Conservation (phyloP, 2,113 vertebrate genomes). For the Australoheros scitulus region DNA sequence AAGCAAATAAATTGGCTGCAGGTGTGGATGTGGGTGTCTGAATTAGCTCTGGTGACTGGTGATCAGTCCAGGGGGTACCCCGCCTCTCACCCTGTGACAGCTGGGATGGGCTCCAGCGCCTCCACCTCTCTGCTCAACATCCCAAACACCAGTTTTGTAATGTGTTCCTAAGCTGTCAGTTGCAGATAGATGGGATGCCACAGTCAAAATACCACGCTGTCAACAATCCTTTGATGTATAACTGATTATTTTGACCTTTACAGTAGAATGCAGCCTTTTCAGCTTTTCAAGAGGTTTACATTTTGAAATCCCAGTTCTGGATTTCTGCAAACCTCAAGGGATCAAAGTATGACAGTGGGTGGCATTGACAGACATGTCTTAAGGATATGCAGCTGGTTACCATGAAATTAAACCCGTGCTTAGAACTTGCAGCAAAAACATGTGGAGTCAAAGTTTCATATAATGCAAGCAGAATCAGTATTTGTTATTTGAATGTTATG, state of each 20-base stretch:
- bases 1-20: conserved; percentile 22
- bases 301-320: conserved; percentile 35
- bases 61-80: not conserved
- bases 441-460: not conserved
- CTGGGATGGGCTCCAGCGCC: not conserved
- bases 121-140: not conserved
- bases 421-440: not conserved
- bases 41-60: not conserved
- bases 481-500: conserved; percentile 5
- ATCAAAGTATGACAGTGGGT: conserved; percentile 31
- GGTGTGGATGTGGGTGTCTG: not conserved
- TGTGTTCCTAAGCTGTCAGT: not conserved
- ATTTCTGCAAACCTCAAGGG: conserved; percentile 40
- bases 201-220: conserved; percentile 2
- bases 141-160: not conserved
- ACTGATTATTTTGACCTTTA: conserved; percentile 25
- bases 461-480: not conserved
- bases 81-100: not conserved
- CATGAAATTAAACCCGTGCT: conserved; percentile 11
- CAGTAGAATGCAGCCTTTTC: conserved; percentile 9
- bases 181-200: not conserved
- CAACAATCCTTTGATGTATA: conserved; percentile 41
- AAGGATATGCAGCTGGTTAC: conserved; percentile 6
- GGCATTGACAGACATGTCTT: conserved; percentile 20
- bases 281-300: conserved; percentile 41